These are phyloP conservation scores for Centroberyx gerrardi DNA, from an alignment of 2,797 vertebrate species.

Conservation along the genomic window DNA sequence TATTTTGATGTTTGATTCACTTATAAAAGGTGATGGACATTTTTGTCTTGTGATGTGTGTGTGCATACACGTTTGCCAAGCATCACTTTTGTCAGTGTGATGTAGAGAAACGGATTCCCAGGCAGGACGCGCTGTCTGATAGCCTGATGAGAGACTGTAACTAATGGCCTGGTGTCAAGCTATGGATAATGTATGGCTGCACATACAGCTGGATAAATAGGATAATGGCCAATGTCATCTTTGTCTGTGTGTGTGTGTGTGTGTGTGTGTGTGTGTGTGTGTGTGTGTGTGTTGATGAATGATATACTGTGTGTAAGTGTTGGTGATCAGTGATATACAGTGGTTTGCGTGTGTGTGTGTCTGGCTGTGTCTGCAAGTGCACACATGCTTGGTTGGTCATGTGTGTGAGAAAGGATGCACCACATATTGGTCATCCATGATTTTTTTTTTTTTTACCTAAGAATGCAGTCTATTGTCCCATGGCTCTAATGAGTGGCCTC, in stretches of 20 bases:
- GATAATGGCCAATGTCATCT: conserved; percentile 52
- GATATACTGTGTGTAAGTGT: conserved; percentile 30
- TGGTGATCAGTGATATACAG: conserved; percentile 42
- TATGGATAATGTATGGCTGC: conserved; percentile 68
- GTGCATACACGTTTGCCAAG: conserved; percentile 15
- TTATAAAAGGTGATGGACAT: background rate
- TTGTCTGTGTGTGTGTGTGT: conserved; percentile 18
- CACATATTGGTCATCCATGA: conserved; percentile 46
- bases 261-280: conserved; percentile 29
- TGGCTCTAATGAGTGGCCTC: conserved; percentile 61
- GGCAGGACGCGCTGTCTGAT: conserved; percentile 61
- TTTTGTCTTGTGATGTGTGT: conserved; percentile 7
- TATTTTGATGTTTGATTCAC: background rate
- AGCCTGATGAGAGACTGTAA: conserved; percentile 74
- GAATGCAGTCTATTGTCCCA: conserved; percentile 27
- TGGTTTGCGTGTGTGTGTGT: conserved; percentile 49
- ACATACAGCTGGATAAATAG: conserved; percentile 80
- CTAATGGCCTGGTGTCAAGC: conserved; percentile 72
- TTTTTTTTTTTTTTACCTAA: conserved; percentile 19
- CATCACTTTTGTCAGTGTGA: conserved; percentile 37
- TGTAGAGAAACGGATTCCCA: conserved; percentile 51
- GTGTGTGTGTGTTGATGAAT: conserved; percentile 25
- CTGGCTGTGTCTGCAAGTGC: conserved; percentile 30
- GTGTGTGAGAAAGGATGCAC: conserved; percentile 36
- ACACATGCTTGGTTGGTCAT: conserved; percentile 44